These are phyloP conservation scores for Pygathrix nemaeus DNA, from an alignment of 2,113 vertebrate genomes.

Conservation along the genomic window DNA sequence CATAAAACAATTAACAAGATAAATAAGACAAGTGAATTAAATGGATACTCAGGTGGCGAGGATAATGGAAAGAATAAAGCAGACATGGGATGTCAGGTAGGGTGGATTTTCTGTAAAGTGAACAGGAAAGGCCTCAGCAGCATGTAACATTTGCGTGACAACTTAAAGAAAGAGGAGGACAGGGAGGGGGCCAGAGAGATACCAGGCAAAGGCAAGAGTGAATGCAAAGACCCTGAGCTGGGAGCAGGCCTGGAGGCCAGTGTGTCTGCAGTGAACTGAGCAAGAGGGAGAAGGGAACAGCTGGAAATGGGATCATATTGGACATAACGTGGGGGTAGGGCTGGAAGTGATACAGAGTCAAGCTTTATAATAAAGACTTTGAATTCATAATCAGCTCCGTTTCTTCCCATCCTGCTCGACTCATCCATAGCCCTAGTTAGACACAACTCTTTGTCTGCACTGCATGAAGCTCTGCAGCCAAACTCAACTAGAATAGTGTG, in stretches of 20 bases:
- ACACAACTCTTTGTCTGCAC: not conserved
- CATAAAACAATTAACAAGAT: not conserved
- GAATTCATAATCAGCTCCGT: not conserved
- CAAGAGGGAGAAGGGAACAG: too few species aligned
- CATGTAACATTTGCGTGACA: not conserved
- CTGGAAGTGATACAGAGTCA: not conserved
- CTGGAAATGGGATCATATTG: too few species aligned
- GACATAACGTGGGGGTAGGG: fast-evolving
- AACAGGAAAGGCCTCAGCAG: not conserved
- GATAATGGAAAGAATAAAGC: not conserved
- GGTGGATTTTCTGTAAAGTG: not conserved
- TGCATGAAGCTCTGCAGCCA: not conserved
- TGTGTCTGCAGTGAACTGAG: not conserved
- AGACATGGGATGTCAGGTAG: not conserved
- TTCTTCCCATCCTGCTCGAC: not conserved
- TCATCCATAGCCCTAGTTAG: not conserved
- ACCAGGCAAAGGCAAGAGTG: not conserved
- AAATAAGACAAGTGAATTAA: not conserved
- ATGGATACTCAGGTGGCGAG: not conserved
- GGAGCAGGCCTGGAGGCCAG: not conserved
- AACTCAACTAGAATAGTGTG: not conserved
- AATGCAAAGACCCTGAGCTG: not conserved
- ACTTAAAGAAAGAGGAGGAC: not conserved
- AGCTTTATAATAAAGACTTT: not conserved
- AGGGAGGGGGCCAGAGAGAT: not conserved